These are phyloP conservation scores for Pharmacophagus antenor DNA, from an alignment of 2,888 invertebrate species.

Conservation along the genomic window DNA sequence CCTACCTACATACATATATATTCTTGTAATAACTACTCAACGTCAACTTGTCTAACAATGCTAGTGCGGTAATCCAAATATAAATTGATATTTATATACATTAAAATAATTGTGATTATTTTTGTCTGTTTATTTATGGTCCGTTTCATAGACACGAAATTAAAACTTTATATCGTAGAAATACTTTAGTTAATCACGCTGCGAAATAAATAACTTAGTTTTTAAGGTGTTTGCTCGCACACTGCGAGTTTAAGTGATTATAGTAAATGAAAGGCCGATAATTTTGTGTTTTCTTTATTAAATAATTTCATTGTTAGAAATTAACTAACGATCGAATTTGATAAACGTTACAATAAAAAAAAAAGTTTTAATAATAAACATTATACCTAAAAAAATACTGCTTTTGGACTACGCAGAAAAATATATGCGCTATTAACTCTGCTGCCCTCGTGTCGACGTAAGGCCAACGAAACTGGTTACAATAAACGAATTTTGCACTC, in stretches of 20 bases:
- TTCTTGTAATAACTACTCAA: conserved; percentile 46
- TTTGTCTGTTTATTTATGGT: conserved; percentile 34
- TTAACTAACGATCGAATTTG: conserved; percentile 79
- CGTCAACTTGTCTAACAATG: conserved; percentile 50
- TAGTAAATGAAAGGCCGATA: conserved; percentile 53
- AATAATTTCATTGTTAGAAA: conserved; percentile 81
- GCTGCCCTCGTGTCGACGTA: conserved; percentile 70
- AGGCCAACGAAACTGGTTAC: conserved; percentile 65
- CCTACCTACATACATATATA: conserved; percentile 14
- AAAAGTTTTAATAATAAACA: conserved; percentile 73
- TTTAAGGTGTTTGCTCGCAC: too few species aligned
- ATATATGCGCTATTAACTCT: conserved; percentile 57
- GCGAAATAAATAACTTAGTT: too few species aligned
- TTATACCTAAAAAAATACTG: conserved; percentile 80
- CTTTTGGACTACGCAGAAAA: conserved; percentile 76
- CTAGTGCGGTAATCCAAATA: conserved; percentile 77
- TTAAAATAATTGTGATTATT: conserved; percentile 54
- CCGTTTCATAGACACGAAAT: too few species aligned
- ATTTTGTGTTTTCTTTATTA: conserved; percentile 80
- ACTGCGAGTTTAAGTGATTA: too few species aligned
- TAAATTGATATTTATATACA: conserved; percentile 73
- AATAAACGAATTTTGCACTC: conserved; percentile 74
- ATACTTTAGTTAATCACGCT: too few species aligned
- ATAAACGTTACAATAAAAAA: conserved; percentile 73
- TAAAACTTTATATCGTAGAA: too few species aligned